phyloP scores from a whole-genome alignment of 2,113 vertebrate genomes.

The Grammomys surdaster region DNA sequence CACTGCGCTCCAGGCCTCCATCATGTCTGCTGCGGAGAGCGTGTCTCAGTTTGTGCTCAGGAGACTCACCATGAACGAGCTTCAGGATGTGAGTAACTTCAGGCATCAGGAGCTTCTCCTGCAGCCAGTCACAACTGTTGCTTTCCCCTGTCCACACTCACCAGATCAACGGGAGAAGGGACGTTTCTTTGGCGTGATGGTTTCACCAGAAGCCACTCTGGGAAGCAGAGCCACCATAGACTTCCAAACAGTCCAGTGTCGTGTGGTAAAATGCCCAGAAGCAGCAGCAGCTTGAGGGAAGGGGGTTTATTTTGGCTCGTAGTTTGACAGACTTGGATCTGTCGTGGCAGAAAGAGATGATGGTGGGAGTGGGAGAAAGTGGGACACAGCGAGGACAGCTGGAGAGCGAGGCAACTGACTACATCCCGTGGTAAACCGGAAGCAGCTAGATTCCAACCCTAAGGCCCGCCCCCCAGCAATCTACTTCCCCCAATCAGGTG shows the following conservation, averaged over 20 bases:
- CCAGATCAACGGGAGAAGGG: neutral
- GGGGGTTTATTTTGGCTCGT: neutral
- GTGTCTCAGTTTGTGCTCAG: conserved; percentile 91
- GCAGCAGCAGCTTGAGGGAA: neutral
- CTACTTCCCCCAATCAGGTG: neutral
- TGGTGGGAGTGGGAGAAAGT: neutral
- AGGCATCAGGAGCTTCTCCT: neutral
- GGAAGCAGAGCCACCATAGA: neutral
- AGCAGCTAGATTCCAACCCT: too few relatives aligned
- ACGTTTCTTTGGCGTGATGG: neutral
- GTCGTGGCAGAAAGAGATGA: neutral
- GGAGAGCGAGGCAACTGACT: too few relatives aligned
- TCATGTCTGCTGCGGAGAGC: conserved; percentile 86
- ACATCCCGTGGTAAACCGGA: neutral
- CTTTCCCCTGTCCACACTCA: neutral
- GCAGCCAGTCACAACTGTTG: too few relatives aligned
- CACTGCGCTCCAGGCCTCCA: conserved; percentile 81
- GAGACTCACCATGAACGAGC: conserved; percentile 89
- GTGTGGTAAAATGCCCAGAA: neutral
- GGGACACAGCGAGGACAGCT: too few relatives aligned
- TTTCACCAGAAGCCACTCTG: neutral
- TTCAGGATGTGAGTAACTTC: conserved; percentile 88
- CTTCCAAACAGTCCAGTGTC: neutral
- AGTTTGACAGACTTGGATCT: neutral
- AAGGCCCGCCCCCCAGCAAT: neutral